Evolutionary conservation across 2,888 invertebrate genomes (phyloP), one percentile per base, ranked within the genome.

Genomic region (Linyphia triangularis): DNA sequence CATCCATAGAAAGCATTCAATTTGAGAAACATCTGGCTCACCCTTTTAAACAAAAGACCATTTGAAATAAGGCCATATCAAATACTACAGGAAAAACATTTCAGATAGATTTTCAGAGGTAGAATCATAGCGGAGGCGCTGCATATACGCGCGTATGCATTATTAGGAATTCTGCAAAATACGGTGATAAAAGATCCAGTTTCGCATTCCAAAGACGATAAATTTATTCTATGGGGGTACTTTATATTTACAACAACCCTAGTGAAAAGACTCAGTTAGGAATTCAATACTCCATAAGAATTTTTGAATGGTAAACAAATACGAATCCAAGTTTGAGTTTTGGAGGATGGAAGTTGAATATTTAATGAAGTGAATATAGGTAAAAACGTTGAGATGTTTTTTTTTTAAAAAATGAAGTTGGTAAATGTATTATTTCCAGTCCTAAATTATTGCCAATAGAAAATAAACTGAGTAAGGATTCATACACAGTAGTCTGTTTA

Each of bases 151-250:
- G 51, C 51, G n/a, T 51, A 51, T n/a, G 51, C 16, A 5, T 51
- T 51, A 51, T 51, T 51, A 51, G 6, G 51, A n/a, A 51, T 51
- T 51, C 51, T 51, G n/a, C 51, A 51, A 51, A 51, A 51, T 33
- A 33, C 9, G 33, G 33, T n/a, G 51, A 51, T 6, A 51, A 51
- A 51, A 51, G n/a, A 51, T 16, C n/a, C 3, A 51, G 51, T 51
- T 51, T 51, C 51, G 51, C n/a, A 51, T 51, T 51, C 51, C n/a
- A 51, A 51, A 51, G 51, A 51, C 51, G 51, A 51, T 51, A 51
- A 51, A 51, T 51, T 51, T 51, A 51, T 51, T 51, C 51, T 51
- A 13, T 16, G 51, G 51, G 13, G 13, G 16, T 51, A 1, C 51
- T 51, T 51, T 51, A 51, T 51, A 51, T 51, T 16, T 51, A 51